These are phyloP conservation scores for Sceloporus tristichus DNA, from an alignment of 2,113 vertebrate species.

Conservation along the genomic window DNA sequence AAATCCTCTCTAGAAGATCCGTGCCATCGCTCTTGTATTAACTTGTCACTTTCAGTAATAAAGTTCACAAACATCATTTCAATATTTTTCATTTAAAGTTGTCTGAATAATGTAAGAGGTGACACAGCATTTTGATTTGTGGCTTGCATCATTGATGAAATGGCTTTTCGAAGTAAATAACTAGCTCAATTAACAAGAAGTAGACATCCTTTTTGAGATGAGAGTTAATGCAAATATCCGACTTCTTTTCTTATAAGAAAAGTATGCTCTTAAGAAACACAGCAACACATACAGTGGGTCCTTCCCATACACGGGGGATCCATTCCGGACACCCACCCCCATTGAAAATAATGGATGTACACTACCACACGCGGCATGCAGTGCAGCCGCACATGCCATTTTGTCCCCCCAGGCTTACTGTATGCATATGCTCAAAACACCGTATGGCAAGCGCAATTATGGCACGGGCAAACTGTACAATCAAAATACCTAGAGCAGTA, in stretches of 20 bases:
- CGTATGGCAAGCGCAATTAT: too few relatives aligned
- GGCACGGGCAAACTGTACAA: slow-evolving; percentile 5
- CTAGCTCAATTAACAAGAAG: slow-evolving; percentile 54
- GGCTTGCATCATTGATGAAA: slow-evolving; percentile 62
- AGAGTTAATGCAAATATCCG: slow-evolving; percentile 35
- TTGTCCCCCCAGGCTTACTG: too few relatives aligned
- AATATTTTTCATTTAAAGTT: slow-evolving; percentile 60
- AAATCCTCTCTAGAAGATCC: slow-evolving; percentile 60
- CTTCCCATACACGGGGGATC: too few relatives aligned
- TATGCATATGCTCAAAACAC: too few relatives aligned
- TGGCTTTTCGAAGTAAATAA: slow-evolving; percentile 58
- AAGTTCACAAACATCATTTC: slow-evolving; percentile 71
- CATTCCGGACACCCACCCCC: too few relatives aligned
- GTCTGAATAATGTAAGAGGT: slow-evolving; percentile 65
- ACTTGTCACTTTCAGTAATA: slow-evolving; percentile 70
- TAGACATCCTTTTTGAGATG: slow-evolving; percentile 43
- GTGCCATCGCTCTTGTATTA: slow-evolving; percentile 63
- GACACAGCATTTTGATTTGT: slow-evolving; percentile 67
- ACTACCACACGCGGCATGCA: too few relatives aligned
- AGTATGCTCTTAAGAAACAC: slow-evolving; percentile 61
- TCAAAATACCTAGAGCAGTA: slow-evolving; percentile 53
- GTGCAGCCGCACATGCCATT: too few relatives aligned
- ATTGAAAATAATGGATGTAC: too few relatives aligned
- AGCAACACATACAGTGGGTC: slow-evolving; percentile 46
- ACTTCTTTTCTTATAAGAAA: slow-evolving; percentile 66